These are phyloP conservation scores for Umimayanthus kanabou DNA, from an alignment of 92 coral and sea anemone species.

Conservation along the genomic window DNA sequence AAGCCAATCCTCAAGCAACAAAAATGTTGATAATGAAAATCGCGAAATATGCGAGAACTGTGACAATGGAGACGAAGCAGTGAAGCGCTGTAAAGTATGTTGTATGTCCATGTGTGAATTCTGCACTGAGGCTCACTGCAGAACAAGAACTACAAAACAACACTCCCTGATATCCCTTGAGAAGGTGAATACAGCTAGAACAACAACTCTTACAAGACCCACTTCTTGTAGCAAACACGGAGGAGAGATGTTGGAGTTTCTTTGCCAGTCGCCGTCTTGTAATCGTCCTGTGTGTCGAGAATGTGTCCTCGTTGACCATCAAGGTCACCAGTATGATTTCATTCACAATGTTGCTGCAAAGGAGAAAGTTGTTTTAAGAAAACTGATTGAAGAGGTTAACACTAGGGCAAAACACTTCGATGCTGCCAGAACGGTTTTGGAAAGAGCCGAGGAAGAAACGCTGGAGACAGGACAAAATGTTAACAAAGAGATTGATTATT, in stretches of 20 bases:
- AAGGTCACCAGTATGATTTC: conserved; percentile 61
- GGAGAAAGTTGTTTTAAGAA: conserved; percentile 40
- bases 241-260: conserved; percentile 37
- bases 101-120: conserved; percentile 45
- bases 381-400: conserved; percentile 37
- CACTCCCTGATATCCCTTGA: conserved; percentile 31
- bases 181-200: conserved; percentile 24
- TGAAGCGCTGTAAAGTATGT: conserved; percentile 38
- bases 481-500: conserved; percentile 41
- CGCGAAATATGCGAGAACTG: conserved; percentile 42
- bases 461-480: conserved; percentile 2
- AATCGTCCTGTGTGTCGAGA: conserved; percentile 65
- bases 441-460: conserved; percentile 23
- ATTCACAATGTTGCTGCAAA: conserved; percentile 57
- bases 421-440: conserved; percentile 30
- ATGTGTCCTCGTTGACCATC: conserved; percentile 73
- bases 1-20: neutral
- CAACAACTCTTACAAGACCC: neutral
- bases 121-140: conserved; percentile 39
- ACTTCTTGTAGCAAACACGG: conserved; percentile 36
- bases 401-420: neutral
- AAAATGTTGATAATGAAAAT: neutral
- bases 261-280: conserved; percentile 53
- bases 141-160: conserved; percentile 29
- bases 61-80: conserved; percentile 27